Percentiles rank a stretch among this genome's conserved stretches.
phyloP scores from a whole-genome alignment of 2,113 vertebrate genomes.

The Cervus canadensis region DNA sequence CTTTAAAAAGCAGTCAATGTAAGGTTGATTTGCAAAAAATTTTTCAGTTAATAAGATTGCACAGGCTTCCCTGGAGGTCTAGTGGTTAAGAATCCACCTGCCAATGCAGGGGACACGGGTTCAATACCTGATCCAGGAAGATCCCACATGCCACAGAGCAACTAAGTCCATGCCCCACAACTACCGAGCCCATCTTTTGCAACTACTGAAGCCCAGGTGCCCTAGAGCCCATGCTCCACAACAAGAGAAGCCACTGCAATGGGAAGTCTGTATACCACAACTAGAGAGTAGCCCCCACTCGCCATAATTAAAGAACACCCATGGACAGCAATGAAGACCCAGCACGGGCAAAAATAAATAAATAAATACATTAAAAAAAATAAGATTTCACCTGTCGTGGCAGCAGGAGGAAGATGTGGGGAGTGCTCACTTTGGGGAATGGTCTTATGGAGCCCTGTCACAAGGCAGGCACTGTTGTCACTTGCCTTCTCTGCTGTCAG shows the following conservation, averaged over 20 bases:
- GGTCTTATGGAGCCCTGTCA: rapidly evolving
- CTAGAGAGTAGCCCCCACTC: neutral
- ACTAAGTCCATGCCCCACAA: neutral
- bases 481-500: neutral
- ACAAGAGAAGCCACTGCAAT: neutral
- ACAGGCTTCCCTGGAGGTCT: neutral
- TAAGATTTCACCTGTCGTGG: rapidly evolving
- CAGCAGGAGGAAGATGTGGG: rapidly evolving
- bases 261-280: neutral
- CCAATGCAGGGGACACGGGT: neutral
- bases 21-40: neutral
- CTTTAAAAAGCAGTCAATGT: neutral
- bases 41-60: rapidly evolving
- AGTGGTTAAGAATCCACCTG: neutral
- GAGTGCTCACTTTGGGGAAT: rapidly evolving
- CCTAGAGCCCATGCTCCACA: neutral
- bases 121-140: neutral
- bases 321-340: neutral
- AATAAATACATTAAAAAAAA: neutral
- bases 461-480: rapidly evolving
- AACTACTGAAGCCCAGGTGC: neutral
- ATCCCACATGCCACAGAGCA: neutral
- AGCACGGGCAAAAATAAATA: neutral
- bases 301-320: neutral
- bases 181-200: neutral